Conservation (phyloP, 2,888 invertebrate species). For the Onthophagus sagittarius region DNA sequence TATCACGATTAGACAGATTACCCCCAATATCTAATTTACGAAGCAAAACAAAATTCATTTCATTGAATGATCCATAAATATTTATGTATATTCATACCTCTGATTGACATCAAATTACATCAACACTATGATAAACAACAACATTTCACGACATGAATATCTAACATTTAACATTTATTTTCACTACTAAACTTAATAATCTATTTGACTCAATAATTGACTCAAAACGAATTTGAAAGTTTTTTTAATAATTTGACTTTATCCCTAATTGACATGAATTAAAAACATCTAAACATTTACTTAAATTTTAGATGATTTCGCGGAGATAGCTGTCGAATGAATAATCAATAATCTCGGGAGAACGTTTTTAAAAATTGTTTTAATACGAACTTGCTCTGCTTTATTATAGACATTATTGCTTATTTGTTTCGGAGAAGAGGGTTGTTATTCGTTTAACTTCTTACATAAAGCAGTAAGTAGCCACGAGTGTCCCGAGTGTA, state of each 20-base stretch:
- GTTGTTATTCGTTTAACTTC: background rate
- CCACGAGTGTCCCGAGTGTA: slow-evolving; percentile 31
- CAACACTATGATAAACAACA: background rate
- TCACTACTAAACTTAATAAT: background rate
- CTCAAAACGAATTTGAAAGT: background rate
- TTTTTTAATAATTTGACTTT: background rate
- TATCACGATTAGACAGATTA: too few species aligned
- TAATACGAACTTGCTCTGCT: background rate
- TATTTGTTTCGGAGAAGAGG: background rate
- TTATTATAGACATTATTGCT: background rate
- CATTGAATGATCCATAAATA: too few species aligned
- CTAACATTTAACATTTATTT: background rate
- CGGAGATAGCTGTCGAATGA: background rate
- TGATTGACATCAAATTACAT: background rate
- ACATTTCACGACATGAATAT: background rate
- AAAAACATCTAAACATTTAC: background rate
- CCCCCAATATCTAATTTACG: too few species aligned
- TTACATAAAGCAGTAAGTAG: slow-evolving; percentile 27
- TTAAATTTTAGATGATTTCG: background rate
- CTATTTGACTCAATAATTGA: background rate
- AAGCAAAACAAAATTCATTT: too few species aligned
- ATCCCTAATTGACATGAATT: background rate
- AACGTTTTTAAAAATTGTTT: background rate
- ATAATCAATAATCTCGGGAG: background rate
- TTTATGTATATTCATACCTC: background rate